Base-by-base conservation (phyloP, 2,113 vertebrate species). In the Oncorhynchus keta region DNA sequence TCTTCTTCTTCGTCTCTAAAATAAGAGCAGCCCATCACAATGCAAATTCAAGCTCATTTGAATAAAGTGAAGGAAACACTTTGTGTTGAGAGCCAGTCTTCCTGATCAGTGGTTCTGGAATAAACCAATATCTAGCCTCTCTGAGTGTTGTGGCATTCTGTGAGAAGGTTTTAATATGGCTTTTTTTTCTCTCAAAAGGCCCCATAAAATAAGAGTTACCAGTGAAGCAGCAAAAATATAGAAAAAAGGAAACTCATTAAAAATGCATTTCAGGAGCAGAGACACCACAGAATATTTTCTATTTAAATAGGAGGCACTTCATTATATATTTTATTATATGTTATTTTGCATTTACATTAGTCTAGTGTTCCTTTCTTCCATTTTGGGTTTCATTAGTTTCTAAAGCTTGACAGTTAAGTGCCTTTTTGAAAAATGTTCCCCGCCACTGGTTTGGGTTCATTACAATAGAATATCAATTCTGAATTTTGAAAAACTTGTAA, bases 31-130 rank as follows among this genome's bases (percentile, higher is more conserved):
- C 96, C 95, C 97, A 98, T 99, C 97, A 98, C 97, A 97, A 99
- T 99, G 98, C 97, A 99, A 99, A 99, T 99, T 96, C 97, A 96
- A 95, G 94, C 96, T 99, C 95, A 99, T 99, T 99, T 99, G 97
- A 98, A 99, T 99, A 98, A 97, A 98, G 96, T 94, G 94, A 94
- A 96, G 96, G 96, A 96, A 97, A 96, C 96, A 98, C 96, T 98
- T 97, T 97, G 97, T 97, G 96, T 98, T 98, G 97, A 97, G 95
- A 98, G 96, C 95, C 97, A 97, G 96, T 99, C 97, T 99, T 99
- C 98, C 98, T 99, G 97, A 99, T 98, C 97, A 99, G 95, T 96
- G 98, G 96, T 92, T 97, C 96, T 98, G 97, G 96, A 99, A 99
- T 98, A 98, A 99, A 98, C 97, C 97, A 97, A 98, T 98, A 97